Percentiles rank a stretch among this genome's conserved stretches.
Conservation (phyloP, 2,797 vertebrate genomes). For the Meda fulgida region DNA sequence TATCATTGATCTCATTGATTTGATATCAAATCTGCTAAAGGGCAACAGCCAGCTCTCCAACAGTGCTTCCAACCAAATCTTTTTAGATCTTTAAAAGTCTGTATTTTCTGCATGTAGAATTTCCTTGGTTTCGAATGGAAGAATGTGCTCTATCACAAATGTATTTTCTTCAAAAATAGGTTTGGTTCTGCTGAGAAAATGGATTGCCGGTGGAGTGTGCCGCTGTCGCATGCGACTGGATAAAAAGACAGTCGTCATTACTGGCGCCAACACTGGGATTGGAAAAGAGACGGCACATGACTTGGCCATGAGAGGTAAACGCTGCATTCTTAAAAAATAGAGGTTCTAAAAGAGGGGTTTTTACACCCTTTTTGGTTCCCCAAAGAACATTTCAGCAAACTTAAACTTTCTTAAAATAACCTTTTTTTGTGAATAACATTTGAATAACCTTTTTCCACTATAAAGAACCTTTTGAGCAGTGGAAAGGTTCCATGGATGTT, state of each 20-base stretch:
- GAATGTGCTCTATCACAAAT: neutral
- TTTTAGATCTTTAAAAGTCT: neutral
- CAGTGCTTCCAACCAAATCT: neutral
- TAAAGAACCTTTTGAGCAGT: neutral
- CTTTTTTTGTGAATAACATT: neutral
- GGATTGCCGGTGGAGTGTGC: slow-evolving; percentile 79
- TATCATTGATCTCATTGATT: neutral
- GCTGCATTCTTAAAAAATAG: neutral
- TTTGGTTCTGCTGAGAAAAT: slow-evolving; percentile 70
- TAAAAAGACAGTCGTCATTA: slow-evolving; percentile 82
- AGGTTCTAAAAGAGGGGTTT: neutral
- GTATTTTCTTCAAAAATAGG: slow-evolving; percentile 48
- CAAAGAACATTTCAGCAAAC: neutral
- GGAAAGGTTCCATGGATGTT: neutral
- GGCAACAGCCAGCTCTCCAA: neutral
- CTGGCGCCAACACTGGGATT: slow-evolving; percentile 85
- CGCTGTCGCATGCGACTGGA: slow-evolving; percentile 71
- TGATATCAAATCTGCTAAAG: neutral
- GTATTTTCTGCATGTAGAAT: neutral
- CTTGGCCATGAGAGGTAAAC: slow-evolving; percentile 79
- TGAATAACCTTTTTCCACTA: neutral
- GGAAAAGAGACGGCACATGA: slow-evolving; percentile 84
- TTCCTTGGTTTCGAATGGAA: neutral
- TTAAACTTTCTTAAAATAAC: neutral
- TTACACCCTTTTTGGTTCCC: neutral